Conservation (phyloP, 2,113 vertebrate genomes). For the Dromiciops gliroides region DNA sequence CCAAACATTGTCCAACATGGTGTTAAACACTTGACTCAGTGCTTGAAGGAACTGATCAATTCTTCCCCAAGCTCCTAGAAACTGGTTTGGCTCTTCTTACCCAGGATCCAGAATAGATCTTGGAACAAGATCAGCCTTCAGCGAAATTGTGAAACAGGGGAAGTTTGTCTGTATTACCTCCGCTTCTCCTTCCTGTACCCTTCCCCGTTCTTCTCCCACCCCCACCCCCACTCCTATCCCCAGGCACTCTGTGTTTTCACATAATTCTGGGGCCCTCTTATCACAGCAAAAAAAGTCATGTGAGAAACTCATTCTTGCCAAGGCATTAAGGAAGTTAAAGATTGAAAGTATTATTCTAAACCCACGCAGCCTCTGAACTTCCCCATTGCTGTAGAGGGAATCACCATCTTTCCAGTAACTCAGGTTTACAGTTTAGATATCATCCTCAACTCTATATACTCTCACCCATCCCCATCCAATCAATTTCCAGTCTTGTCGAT, state of each 20-base stretch:
- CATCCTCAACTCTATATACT: neutral
- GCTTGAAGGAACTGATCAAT: neutral
- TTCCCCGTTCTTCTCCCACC: neutral
- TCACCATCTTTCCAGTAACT: neutral
- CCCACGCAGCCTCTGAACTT: neutral
- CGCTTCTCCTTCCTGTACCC: neutral
- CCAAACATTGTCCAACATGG: neutral
- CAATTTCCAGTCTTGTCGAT: neutral
- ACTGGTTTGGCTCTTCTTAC: neutral
- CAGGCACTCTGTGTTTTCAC: neutral
- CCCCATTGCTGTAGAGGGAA: neutral
- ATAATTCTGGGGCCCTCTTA: conserved; percentile 1
- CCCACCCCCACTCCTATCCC: neutral
- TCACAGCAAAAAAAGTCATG: neutral
- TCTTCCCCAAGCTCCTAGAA: neutral
- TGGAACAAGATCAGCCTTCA: neutral
- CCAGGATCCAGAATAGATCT: neutral
- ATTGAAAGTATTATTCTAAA: neutral
- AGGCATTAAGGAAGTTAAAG: neutral
- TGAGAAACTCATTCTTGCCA: neutral
- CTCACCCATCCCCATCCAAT: neutral
- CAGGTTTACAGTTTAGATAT: neutral
- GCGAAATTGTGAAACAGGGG: neutral
- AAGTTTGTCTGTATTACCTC: neutral
- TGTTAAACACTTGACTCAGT: neutral